Percentiles rank a stretch among this genome's conserved stretches.
Evolutionary conservation across 2,888 invertebrate genomes (phyloP).

Genomic region (Meganola albula): DNA sequence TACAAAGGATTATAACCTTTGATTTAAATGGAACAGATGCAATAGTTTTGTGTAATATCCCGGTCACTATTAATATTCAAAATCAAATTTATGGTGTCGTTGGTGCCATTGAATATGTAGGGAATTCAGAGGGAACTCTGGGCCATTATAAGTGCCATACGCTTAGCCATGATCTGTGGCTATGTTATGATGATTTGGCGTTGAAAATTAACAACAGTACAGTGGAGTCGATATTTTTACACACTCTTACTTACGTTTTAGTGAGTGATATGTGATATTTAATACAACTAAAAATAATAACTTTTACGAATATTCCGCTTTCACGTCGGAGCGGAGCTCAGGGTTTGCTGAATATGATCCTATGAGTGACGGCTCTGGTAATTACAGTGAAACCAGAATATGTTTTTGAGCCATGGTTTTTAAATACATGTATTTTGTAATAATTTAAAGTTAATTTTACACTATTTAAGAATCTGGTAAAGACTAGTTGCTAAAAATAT

Average conservation of each 20-base stretch:
- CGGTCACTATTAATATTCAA: conserved; percentile 13
- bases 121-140: conserved; percentile 10
- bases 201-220: conserved; percentile 13
- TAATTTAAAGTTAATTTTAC: conserved; percentile 11
- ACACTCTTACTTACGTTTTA: conserved; percentile 12
- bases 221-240: conserved; percentile 10
- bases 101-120: conserved; percentile 12
- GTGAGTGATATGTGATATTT: conserved; percentile 10
- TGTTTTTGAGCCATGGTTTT: conserved; percentile 10
- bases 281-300: conserved; percentile 10
- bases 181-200: conserved; percentile 12
- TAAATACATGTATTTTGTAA: conserved; percentile 10
- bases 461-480: conserved; percentile 10
- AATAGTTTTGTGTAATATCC: conserved; percentile 13
- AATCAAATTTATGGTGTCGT: conserved; percentile 11
- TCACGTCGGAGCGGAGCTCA: conserved; percentile 11
- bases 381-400: conserved; percentile 11
- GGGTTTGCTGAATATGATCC: conserved; percentile 11
- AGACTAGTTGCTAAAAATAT: conserved; percentile 9
- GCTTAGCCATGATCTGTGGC: conserved; percentile 12
- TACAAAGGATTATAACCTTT: conserved; percentile 11
- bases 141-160: conserved; percentile 13
- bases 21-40: conserved; percentile 12
- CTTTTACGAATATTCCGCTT: conserved; percentile 9
- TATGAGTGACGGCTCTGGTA: conserved; percentile 10